Evolutionary conservation across 1,140 invertebrate genomes (phyloP), one percentile per base, ranked within the genome.

Genomic region (Anastatus disparis): DNA sequence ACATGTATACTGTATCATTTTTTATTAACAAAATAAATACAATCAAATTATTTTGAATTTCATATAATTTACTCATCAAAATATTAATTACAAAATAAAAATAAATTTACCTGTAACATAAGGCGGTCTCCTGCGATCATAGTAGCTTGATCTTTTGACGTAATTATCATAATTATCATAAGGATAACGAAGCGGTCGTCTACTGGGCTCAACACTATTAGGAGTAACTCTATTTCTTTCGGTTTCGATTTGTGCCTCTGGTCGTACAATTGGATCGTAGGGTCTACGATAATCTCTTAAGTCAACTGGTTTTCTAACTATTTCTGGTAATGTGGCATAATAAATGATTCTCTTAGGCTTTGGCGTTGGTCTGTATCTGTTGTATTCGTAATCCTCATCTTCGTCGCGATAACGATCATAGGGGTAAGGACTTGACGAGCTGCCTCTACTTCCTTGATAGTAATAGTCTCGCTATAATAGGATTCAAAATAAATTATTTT

Each of bases 281-380:
- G 75, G 73, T 15, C 77, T 52, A 4, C 75, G 75, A 1, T 71
- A 74, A 38, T 78, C 82, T 26, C 83, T 77, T 1, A 82, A 69
- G 29, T 85, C 83, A 2, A 83, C 76, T 1, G 85, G 84, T 68
- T 85, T 82, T 3, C 86, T 74, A 2, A 84, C 81, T 22, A 87
- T 72, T 64, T 87, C 87, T 4, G 87, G 87, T 1, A 87, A 68
- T 0, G 82, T 86, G 0, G 86, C 86, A 40, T 87, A 88, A 61
- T 88, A 88, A 44, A 88, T 85, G 15, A 88, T 86, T 53, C 87
- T 78, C 50, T 81, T 84, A 0, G 82, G 83, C 42, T 82, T 86
- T 0, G 80, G 78, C 0, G 78, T 75, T 0, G 79, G 72, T 64
- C 80, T 77, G 13, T 73, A 75, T 38, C 82, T 75, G 0, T 77